Evolutionary conservation across 2,888 invertebrate genomes (phyloP), one percentile per base, ranked within the genome.

Genomic region (Melanophora roralis): DNA sequence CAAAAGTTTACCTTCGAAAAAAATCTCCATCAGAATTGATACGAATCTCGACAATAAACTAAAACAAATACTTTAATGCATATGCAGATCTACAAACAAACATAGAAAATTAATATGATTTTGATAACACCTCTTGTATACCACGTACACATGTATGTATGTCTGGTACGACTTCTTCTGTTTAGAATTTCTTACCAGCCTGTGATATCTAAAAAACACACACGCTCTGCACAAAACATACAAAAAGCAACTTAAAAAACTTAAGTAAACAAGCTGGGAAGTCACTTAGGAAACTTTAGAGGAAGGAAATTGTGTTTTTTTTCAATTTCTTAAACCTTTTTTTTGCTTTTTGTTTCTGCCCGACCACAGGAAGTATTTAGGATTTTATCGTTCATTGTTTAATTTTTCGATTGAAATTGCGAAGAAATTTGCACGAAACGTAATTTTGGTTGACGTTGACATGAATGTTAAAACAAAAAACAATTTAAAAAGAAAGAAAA

Each of bases 341-440:
- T 19, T n/a, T 34, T 8, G 1, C 16, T 45, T 47, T 38, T 51
- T 47, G 43, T 49, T 59, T 60, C 51, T 69, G 64, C 69, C 69
- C 64, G 59, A 59, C 64, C 78, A 60, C 78, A 74, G 78, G 78
- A 79, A 79, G 68, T 53, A 75, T 62, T 79, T 79, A 64, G 64
- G 75, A 79, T 79, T 79, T 69, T 75, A 79, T 79, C 78, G 75
- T 65, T 79, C 57, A 78, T 78, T 78, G 78, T 74, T 74, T 74
- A 60, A 78, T 74, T 74, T 69, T 74, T 74, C 64, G 69, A 69
- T 74, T 69, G 64, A 64, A 73, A 74, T 74, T 69, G 47, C 69
- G 59, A 74, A 69, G 64, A 69, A 78, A 74, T 74, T 68, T 59
- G 34, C 74, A 75, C 57, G 69, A 69, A 79, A 69, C 69, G 69